Conservation (phyloP, 2,113 vertebrate species). For the Callospermophilus lateralis region DNA sequence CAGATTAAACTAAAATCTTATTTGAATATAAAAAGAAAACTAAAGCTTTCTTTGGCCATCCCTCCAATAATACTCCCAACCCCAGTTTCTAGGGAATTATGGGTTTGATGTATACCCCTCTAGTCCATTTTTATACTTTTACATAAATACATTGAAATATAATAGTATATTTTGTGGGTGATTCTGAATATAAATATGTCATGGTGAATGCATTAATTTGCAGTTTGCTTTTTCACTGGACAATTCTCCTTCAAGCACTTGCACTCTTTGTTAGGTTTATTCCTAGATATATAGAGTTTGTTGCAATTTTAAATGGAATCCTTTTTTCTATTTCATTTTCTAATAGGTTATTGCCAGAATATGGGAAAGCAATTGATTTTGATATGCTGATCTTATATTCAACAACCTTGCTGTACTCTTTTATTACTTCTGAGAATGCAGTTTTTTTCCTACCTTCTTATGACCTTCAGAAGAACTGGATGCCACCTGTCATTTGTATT, state of each 20-base stretch:
- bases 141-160: constrained; percentile 43
- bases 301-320: constrained; percentile 47
- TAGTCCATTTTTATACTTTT: constrained; percentile 38
- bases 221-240: constrained; percentile 12
- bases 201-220: constrained; percentile 51
- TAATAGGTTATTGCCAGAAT: constrained; percentile 13
- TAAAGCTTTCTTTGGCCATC: background rate
- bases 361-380: constrained; percentile 34
- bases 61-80: background rate
- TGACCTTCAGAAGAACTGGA: constrained; percentile 2
- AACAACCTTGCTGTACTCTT: background rate
- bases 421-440: constrained; percentile 17
- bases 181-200: constrained; percentile 51
- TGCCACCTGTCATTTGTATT: constrained; percentile 51
- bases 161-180: background rate
- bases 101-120: background rate
- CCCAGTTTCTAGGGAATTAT: background rate
- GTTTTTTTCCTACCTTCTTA: background rate
- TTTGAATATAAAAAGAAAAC: constrained; percentile 58
- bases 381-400: constrained; percentile 5
- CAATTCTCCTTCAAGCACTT: constrained; percentile 38
- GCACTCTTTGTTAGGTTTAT: background rate
- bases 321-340: constrained; percentile 29
- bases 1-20: background rate
- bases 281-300: constrained; percentile 8